phyloP scores from a whole-genome alignment of 2,113 vertebrate genomes.

The Oceanites oceanicus region DNA sequence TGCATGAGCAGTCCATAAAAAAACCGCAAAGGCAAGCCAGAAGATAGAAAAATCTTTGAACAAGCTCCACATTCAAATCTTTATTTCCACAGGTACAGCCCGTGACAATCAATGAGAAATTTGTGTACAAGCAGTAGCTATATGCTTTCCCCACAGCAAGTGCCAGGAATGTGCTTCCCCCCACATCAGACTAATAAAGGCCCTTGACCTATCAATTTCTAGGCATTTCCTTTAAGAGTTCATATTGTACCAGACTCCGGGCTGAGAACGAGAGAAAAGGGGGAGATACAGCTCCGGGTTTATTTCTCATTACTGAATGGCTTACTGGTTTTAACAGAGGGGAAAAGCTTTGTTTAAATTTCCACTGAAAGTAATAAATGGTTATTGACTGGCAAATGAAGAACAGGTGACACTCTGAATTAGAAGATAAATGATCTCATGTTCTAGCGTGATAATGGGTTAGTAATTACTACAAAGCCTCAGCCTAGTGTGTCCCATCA shows the following conservation, averaged over 20 bases:
- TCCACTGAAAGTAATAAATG: constrained; percentile 82
- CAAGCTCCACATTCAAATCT: not conserved
- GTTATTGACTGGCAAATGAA: constrained; percentile 86
- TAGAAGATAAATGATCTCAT: constrained; percentile 85
- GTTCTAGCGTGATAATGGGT: constrained; percentile 85
- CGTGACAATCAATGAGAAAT: not conserved
- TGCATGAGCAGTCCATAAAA: not conserved
- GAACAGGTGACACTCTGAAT: constrained; percentile 84
- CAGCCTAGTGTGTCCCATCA: constrained; percentile 68
- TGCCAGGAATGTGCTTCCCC: constrained; percentile 52
- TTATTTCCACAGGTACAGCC: not conserved
- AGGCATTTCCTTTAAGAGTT: constrained; percentile 82
- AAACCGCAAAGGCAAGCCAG: not conserved
- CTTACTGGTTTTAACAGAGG: constrained; percentile 77
- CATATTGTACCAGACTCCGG: constrained; percentile 62
- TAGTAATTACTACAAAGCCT: constrained; percentile 82
- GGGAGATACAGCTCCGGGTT: constrained; percentile 68
- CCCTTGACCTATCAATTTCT: constrained; percentile 81
- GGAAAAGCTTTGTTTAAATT: constrained; percentile 80
- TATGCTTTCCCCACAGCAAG: not conserved
- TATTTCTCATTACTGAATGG: constrained; percentile 80
- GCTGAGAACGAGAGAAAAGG: constrained; percentile 59
- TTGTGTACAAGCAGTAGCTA: not conserved
- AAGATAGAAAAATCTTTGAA: not conserved
- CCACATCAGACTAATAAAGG: constrained; percentile 62